phyloP scores from a whole-genome alignment of 2,797 vertebrate genomes.

The Sparus aurata region DNA sequence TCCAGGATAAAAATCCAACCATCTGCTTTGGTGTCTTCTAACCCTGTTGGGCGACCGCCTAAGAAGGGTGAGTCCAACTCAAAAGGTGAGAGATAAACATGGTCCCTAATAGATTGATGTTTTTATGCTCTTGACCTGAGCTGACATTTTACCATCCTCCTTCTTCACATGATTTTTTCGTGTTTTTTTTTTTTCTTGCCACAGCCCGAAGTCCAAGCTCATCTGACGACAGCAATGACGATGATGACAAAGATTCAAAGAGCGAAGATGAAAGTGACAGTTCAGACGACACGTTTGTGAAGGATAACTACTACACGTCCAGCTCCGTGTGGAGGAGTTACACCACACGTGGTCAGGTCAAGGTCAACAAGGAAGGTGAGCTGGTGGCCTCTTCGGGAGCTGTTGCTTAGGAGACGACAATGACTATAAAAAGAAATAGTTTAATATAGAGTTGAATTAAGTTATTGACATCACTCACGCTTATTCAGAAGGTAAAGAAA shows the following conservation, averaged over 20 bases:
- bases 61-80: constrained; percentile 65
- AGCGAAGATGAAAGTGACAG: constrained; percentile 94
- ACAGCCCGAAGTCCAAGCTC: constrained; percentile 81
- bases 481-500: too few species aligned
- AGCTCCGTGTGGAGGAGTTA: constrained; percentile 97
- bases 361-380: constrained; percentile 92
- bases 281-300: constrained; percentile 96
- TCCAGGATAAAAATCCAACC: constrained; percentile 83
- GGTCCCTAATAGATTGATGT: accelerated
- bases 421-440: background rate
- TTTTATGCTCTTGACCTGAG: background rate
- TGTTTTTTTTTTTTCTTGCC: background rate
- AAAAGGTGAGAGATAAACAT: constrained; percentile 44
- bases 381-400: background rate
- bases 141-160: background rate
- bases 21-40: constrained; percentile 74
- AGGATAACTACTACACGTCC: constrained; percentile 90
- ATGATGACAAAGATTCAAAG: constrained; percentile 92
- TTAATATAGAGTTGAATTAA: too few species aligned
- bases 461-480: too few species aligned
- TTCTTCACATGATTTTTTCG: background rate
- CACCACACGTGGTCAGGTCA: constrained; percentile 94
- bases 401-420: background rate
- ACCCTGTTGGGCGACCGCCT: constrained; percentile 45
- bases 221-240: constrained; percentile 84